Evolutionary conservation across 1,140 invertebrate species (phyloP).

Genomic region (Rhizoglyphus robini): DNA sequence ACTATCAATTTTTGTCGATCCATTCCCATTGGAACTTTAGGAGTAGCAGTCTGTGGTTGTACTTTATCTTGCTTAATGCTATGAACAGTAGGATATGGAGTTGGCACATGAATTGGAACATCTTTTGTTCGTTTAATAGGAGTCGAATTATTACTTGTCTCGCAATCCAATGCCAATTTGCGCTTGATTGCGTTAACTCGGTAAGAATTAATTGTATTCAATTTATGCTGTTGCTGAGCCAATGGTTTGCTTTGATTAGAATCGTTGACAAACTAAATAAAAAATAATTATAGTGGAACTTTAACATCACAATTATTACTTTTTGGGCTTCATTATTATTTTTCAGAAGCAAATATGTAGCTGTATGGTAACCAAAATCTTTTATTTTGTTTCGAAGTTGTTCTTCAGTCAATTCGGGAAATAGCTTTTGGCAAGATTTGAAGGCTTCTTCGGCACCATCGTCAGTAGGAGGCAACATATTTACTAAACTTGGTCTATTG

Average conservation of each 20-base stretch:
- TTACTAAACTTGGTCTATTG: background rate
- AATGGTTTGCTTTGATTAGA: background rate
- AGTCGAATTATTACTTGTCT: background rate
- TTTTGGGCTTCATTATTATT: background rate
- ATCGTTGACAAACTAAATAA: background rate
- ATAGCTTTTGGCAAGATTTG: background rate
- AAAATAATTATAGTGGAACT: background rate
- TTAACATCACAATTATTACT: background rate
- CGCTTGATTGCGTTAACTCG: background rate
- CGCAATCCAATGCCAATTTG: background rate
- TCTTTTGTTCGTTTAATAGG: background rate
- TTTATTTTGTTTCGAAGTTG: constrained; percentile 17
- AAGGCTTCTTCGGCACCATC: constrained; percentile 10
- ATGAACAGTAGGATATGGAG: background rate
- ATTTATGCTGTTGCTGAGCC: constrained; percentile 1
- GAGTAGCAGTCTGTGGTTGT: background rate
- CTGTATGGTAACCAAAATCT: constrained; percentile 21
- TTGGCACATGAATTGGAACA: background rate
- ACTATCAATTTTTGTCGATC: background rate
- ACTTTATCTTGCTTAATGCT: background rate
- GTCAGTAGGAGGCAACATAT: background rate
- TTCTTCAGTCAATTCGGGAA: background rate
- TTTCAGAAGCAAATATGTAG: constrained; percentile 23
- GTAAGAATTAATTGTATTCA: background rate
- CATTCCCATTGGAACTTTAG: background rate